Conservation (phyloP, 2,888 invertebrate genomes). For the Mesoligia furuncula region DNA sequence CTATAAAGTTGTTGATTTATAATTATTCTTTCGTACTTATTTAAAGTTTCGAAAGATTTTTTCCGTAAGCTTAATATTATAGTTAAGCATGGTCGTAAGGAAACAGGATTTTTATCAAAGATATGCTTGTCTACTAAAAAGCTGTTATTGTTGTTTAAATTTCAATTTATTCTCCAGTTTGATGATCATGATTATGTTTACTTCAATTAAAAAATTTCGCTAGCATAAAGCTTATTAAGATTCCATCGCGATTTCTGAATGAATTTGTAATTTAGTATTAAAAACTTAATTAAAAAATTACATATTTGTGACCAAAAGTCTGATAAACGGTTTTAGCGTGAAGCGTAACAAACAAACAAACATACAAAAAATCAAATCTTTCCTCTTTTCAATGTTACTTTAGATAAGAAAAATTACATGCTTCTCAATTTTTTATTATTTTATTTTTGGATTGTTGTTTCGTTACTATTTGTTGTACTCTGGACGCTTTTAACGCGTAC, state of each 20-base stretch:
- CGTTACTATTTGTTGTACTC: too few species aligned
- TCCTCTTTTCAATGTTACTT: neutral
- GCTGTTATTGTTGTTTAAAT: neutral
- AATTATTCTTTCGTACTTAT: neutral
- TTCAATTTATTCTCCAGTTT: too few species aligned
- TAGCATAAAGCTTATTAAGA: too few species aligned
- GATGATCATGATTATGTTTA: too few species aligned
- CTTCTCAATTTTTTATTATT: too few species aligned
- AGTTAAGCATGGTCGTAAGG: neutral
- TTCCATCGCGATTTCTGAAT: too few species aligned
- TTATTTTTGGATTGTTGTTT: too few species aligned
- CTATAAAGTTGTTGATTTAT: neutral
- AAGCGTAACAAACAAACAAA: neutral
- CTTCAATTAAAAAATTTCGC: too few species aligned
- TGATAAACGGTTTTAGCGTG: neutral
- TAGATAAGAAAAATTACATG: neutral
- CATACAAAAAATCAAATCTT: neutral
- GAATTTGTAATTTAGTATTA: too few species aligned
- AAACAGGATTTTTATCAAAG: neutral
- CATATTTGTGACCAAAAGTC: neutral
- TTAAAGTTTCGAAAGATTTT: neutral
- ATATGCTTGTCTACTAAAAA: neutral
- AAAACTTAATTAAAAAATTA: too few species aligned
- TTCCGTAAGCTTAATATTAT: too few species aligned
- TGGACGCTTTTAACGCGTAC: too few species aligned